A percentile compares a stretch with the other conserved stretches of the same genome.
Evolutionary conservation across 2,888 invertebrate genomes (phyloP).

Genomic region (Carabus problematicus): DNA sequence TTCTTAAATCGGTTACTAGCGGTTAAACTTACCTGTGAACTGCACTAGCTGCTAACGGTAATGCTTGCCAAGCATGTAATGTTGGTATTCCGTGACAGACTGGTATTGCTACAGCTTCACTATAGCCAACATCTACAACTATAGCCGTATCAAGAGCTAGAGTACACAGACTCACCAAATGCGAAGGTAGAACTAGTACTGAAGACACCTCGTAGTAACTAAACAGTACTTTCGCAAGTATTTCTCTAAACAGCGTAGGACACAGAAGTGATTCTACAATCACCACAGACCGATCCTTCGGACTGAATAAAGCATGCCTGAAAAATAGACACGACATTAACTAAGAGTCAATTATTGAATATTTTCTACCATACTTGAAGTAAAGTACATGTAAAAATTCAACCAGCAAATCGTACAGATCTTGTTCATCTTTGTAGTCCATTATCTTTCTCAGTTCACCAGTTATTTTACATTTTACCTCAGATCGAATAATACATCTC

Average conservation of each 20-base stretch:
- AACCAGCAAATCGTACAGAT: slow-evolving; percentile 84
- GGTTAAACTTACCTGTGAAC: slow-evolving; percentile 68
- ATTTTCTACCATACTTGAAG: slow-evolving; percentile 72
- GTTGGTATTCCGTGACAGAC: slow-evolving; percentile 89
- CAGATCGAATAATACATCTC: slow-evolving; percentile 83
- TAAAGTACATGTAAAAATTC: slow-evolving; percentile 88
- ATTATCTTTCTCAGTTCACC: slow-evolving; percentile 68
- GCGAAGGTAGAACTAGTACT: slow-evolving; percentile 75
- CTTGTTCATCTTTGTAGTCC: slow-evolving; percentile 69
- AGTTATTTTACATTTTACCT: slow-evolving; percentile 72
- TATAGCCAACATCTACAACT: slow-evolving; percentile 87
- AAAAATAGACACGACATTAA: slow-evolving; percentile 46
- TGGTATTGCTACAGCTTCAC: slow-evolving; percentile 81
- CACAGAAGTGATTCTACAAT: slow-evolving; percentile 90
- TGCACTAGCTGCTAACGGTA: slow-evolving; percentile 78
- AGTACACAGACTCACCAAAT: slow-evolving; percentile 83
- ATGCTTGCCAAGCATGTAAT: slow-evolving; percentile 82
- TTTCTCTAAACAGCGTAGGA: slow-evolving; percentile 82
- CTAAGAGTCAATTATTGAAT: slow-evolving; percentile 13
- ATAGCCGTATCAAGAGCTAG: slow-evolving; percentile 83
- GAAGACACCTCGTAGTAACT: slow-evolving; percentile 85
- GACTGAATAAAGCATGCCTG: slow-evolving; percentile 88
- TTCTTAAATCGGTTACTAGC: not conserved
- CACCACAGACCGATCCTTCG: slow-evolving; percentile 91
- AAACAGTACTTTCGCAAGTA: slow-evolving; percentile 90